A percentile compares a stretch with the other conserved stretches of the same genome.
These are phyloP conservation scores for Cottoperca gobio DNA, from an alignment of 2,797 vertebrate genomes.

Conservation along the genomic window DNA sequence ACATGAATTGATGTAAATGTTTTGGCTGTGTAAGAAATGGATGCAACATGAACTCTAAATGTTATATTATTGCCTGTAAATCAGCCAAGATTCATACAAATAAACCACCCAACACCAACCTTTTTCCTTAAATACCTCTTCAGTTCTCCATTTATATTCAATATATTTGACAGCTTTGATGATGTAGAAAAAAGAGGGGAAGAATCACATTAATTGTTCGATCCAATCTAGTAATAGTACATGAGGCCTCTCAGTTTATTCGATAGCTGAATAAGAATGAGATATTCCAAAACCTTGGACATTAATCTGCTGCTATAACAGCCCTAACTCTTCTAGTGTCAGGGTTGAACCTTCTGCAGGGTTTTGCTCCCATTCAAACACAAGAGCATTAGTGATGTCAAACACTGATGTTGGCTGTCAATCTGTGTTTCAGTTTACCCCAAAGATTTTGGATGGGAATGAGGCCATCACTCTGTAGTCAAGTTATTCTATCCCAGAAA, in stretches of 20 bases:
- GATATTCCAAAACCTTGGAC: too few relatives aligned
- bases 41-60: neutral
- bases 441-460: neutral
- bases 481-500: neutral
- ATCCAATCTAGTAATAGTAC: neutral
- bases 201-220: neutral
- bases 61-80: neutral
- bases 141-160: too few relatives aligned
- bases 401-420: too few relatives aligned
- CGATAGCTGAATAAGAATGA: too few relatives aligned
- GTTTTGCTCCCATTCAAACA: too few relatives aligned
- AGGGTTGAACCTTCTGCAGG: too few relatives aligned
- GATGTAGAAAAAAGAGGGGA: neutral
- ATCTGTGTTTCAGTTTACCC: neutral
- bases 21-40: neutral
- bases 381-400: too few relatives aligned
- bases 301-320: neutral
- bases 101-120: neutral
- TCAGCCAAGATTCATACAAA: neutral
- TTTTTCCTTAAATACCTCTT: neutral
- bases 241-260: too few relatives aligned
- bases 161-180: neutral
- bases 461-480: neutral
- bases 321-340: too few relatives aligned
- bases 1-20: neutral